A percentile compares a stretch with the other conserved stretches of the same genome.
phyloP scores from a whole-genome alignment of 2,797 vertebrate species.

The Enteromius treurensis region DNA sequence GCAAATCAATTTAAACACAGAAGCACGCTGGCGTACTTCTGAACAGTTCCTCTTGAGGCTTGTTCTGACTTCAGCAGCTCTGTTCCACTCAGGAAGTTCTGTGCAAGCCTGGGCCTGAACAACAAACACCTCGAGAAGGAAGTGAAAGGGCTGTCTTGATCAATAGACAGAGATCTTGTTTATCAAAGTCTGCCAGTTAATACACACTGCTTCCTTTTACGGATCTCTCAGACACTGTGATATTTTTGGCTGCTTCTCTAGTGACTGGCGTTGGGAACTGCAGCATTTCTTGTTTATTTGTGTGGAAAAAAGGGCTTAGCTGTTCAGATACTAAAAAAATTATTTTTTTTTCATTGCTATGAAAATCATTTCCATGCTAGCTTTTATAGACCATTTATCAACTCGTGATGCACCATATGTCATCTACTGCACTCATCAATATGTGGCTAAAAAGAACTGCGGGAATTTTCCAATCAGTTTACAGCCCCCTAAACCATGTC shows the following conservation, averaged over 20 bases:
- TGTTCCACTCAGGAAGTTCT: conserved; percentile 1
- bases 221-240: conserved; percentile 26
- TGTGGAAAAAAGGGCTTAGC: background rate
- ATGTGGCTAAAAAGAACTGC: conserved; percentile 20
- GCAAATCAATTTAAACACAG: background rate
- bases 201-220: conserved; percentile 32
- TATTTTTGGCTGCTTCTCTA: background rate
- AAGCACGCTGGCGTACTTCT: background rate
- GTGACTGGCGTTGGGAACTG: background rate
- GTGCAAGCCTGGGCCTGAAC: background rate
- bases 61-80: background rate
- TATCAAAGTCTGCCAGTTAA: conserved; percentile 45
- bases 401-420: background rate
- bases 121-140: conserved; percentile 27
- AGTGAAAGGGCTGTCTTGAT: conserved; percentile 42
- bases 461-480: conserved; percentile 31
- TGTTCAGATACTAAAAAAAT: conserved; percentile 9
- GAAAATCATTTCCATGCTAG: conserved; percentile 3
- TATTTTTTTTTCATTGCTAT: background rate
- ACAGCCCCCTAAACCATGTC: conserved; percentile 35
- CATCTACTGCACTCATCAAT: conserved; percentile 22
- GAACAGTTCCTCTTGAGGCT: background rate
- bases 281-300: conserved; percentile 24
- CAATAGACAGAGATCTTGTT: conserved; percentile 49
- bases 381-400: conserved; percentile 31